Evolutionary conservation across 2,113 vertebrate species (phyloP).

Genomic region (Neolamprologus cancellatus): DNA sequence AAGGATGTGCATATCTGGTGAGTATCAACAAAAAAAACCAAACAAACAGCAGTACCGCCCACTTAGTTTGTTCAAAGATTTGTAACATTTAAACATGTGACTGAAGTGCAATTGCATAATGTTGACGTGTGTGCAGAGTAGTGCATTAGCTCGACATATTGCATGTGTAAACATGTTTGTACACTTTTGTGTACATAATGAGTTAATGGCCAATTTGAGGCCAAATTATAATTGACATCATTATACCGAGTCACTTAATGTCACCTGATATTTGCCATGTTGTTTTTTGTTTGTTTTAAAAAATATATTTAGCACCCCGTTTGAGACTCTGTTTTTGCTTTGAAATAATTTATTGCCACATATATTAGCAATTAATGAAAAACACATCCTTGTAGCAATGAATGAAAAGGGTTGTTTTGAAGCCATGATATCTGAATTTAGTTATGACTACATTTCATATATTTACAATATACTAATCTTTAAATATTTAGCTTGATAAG

Average conservation of each 20-base stretch:
- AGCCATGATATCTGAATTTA: background rate
- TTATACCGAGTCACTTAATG: background rate
- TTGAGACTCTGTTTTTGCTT: background rate
- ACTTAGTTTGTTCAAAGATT: conserved; percentile 10
- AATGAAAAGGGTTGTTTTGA: background rate
- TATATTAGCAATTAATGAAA: background rate
- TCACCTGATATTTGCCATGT: background rate
- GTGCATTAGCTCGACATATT: background rate
- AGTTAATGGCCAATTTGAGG: background rate
- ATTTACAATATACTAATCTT: too few species aligned
- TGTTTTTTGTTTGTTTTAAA: background rate
- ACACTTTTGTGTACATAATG: background rate
- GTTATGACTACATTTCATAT: background rate
- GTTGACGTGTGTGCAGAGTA: background rate
- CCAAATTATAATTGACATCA: background rate
- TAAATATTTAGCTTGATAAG: background rate
- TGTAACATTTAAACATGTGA: background rate
- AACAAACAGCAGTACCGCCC: background rate
- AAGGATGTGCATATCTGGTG: background rate
- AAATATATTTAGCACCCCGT: background rate
- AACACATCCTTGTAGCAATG: background rate
- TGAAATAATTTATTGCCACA: background rate
- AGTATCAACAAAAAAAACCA: background rate
- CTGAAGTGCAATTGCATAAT: background rate
- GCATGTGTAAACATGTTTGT: background rate